Evolutionary conservation across 2,113 vertebrate species (phyloP).

Genomic region (Mastomys natalensis): DNA sequence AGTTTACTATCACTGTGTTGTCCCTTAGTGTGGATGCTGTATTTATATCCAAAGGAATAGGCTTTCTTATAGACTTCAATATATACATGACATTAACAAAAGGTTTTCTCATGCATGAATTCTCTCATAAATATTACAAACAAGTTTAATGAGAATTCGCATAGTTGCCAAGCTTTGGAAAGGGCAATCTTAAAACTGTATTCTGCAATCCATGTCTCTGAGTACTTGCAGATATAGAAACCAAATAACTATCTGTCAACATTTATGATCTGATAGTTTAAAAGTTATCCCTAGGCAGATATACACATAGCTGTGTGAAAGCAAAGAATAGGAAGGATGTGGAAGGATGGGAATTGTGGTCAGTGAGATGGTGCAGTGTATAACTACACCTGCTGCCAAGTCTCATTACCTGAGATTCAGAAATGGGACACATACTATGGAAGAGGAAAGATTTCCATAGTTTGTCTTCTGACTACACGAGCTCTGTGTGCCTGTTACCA

Average conservation of each 20-base stretch:
- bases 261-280: slow-evolving; percentile 61
- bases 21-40: neutral
- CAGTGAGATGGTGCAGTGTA: too few relatives aligned
- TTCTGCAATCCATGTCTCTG: slow-evolving; percentile 43
- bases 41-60: slow-evolving; percentile 62
- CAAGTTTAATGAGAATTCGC: slow-evolving; percentile 64
- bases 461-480: neutral
- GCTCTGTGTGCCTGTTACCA: too few relatives aligned
- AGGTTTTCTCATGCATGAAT: slow-evolving; percentile 50
- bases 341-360: neutral
- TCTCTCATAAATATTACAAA: slow-evolving; percentile 70
- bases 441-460: neutral
- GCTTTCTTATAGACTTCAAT: slow-evolving; percentile 57
- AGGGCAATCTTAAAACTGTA: slow-evolving; percentile 58
- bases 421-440: fast-evolving
- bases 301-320: neutral
- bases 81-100: slow-evolving; percentile 62
- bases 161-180: slow-evolving; percentile 28
- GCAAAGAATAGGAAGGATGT: fast-evolving
- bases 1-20: neutral
- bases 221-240: slow-evolving; percentile 58
- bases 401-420: neutral
- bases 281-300: slow-evolving; percentile 33
- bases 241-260: slow-evolving; percentile 62
- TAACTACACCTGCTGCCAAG: too few relatives aligned